phyloP scores from a whole-genome alignment of 2,888 invertebrate genomes.

The Leptinotarsa haldemani region DNA sequence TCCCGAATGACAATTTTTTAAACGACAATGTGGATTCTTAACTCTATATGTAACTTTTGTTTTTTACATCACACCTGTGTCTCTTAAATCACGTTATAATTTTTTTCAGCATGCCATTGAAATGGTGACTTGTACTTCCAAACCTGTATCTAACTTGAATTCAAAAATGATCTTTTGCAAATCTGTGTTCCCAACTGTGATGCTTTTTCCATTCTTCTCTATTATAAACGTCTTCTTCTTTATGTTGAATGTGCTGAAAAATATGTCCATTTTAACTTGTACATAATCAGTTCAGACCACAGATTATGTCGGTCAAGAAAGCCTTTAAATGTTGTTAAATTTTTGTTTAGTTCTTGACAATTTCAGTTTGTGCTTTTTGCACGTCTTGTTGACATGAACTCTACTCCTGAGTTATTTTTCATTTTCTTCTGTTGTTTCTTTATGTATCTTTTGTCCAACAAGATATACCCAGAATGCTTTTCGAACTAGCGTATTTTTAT shows the following conservation, averaged over 20 bases:
- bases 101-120: slow-evolving; percentile 51
- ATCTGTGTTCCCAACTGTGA: slow-evolving; percentile 44
- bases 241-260: slow-evolving; percentile 44
- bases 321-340: slow-evolving; percentile 23
- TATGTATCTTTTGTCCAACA: slow-evolving; percentile 53
- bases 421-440: slow-evolving; percentile 49
- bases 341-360: slow-evolving; percentile 45
- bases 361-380: slow-evolving; percentile 42
- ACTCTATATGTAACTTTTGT: slow-evolving; percentile 30
- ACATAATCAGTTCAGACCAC: slow-evolving; percentile 34
- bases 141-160: slow-evolving; percentile 51
- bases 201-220: slow-evolving; percentile 34
- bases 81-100: slow-evolving; percentile 36
- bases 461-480: slow-evolving; percentile 38
- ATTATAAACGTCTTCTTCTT: slow-evolving; percentile 29
- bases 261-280: slow-evolving; percentile 5
- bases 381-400: slow-evolving; percentile 36
- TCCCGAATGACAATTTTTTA: slow-evolving; percentile 27
- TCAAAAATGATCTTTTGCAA: slow-evolving; percentile 35
- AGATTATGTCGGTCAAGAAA: slow-evolving; percentile 35
- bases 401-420: slow-evolving; percentile 33
- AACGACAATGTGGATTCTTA: slow-evolving; percentile 27
- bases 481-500: slow-evolving; percentile 38
- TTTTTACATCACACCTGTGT: slow-evolving; percentile 39
- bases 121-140: slow-evolving; percentile 57